Conservation (phyloP, 2,888 invertebrate species). For the Oxycera nigricornis region DNA sequence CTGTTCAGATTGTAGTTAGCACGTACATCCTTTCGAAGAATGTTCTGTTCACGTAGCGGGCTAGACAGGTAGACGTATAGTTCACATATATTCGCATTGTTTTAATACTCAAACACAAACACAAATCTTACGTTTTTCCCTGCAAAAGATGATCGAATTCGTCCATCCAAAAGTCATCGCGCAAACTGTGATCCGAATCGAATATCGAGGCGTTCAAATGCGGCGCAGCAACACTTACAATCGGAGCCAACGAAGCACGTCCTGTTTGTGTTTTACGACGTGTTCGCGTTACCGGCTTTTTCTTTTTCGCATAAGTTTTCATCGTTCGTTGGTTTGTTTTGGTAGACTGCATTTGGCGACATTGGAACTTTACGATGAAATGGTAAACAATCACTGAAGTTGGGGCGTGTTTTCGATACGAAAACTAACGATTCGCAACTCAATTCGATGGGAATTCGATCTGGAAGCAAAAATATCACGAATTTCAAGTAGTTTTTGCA, state of each 20-base stretch:
- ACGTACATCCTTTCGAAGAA: not conserved
- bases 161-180: conserved; percentile 33
- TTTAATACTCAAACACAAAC: not conserved
- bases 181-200: conserved; percentile 15
- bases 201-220: conserved; percentile 4
- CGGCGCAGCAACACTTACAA: not conserved
- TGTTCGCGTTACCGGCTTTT: not conserved
- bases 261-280: not conserved
- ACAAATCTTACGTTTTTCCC: conserved; percentile 32
- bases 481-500: not conserved
- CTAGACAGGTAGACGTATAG: not conserved
- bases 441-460: not conserved
- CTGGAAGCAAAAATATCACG: not conserved
- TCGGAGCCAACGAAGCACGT: not conserved
- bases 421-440: no score
- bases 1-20: conserved; percentile 37
- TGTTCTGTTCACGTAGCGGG: conserved; percentile 7
- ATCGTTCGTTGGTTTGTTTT: not conserved
- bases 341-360: not conserved
- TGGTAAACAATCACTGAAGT: no score
- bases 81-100: not conserved
- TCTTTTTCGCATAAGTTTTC: conserved; percentile 25
- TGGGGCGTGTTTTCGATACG: no score
- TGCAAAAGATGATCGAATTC: conserved; percentile 29
- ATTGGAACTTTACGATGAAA: not conserved